Percentiles rank a stretch among this genome's conserved stretches.
phyloP scores from a whole-genome alignment of 2,888 invertebrate genomes.

The Caenorhabditis macrosperma region DNA sequence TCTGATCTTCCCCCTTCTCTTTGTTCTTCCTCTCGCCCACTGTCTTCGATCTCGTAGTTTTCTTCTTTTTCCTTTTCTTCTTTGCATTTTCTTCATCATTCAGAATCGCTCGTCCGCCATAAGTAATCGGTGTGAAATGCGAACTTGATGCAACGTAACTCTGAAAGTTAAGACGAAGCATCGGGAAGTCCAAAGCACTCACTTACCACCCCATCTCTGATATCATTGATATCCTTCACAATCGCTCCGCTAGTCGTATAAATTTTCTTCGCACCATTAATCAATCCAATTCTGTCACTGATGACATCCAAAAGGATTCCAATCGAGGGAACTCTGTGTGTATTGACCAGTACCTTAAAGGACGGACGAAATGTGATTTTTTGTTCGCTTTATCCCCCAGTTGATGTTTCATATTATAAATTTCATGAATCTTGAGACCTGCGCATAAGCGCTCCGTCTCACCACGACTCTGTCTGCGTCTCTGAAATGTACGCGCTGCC shows the following conservation, averaged over 20 bases:
- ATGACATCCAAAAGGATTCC: constrained; percentile 67
- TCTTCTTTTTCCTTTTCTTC: constrained; percentile 42
- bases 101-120: constrained; percentile 46
- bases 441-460: no score
- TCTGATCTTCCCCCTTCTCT: constrained; percentile 12
- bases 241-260: constrained; percentile 64
- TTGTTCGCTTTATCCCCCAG: no score
- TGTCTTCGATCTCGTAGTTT: constrained; percentile 41
- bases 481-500: no score
- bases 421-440: no score
- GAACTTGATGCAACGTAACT: constrained; percentile 68
- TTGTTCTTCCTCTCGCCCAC: constrained; percentile 18
- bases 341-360: constrained; percentile 51
- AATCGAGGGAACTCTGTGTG: constrained; percentile 60
- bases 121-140: constrained; percentile 60
- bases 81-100: constrained; percentile 5
- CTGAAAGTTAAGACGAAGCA: constrained; percentile 7
- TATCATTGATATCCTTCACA: constrained; percentile 55
- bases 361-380: no score
- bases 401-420: no score
- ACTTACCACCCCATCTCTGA: constrained; percentile 54
- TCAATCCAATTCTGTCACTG: constrained; percentile 64
- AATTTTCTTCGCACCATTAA: constrained; percentile 66
- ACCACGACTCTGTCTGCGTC: no score
- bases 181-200: no score